Percentiles rank a stretch among this genome's conserved stretches.
Evolutionary conservation across 2,113 vertebrate genomes (phyloP).

Genomic region (Sinocyclocheilus anshuiensis): DNA sequence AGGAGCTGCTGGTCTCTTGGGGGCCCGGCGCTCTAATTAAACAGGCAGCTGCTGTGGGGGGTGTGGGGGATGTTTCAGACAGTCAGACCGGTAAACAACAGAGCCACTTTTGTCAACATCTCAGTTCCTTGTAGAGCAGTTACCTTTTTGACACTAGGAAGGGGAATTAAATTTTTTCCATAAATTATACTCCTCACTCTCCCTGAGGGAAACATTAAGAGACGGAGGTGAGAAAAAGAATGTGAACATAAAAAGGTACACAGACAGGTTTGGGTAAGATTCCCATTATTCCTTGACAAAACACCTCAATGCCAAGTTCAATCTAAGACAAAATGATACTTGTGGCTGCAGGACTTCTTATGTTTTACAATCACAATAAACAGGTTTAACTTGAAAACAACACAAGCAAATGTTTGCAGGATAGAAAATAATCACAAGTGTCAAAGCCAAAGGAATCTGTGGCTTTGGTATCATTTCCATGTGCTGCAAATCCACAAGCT

Average conservation of each 20-base stretch:
- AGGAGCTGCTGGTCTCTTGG: conserved; percentile 49
- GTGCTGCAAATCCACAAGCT: background rate
- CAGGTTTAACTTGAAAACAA: background rate
- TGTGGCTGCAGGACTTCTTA: background rate
- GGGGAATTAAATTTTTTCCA: conserved; percentile 36
- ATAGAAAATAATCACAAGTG: background rate
- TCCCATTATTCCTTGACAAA: background rate
- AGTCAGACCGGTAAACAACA: conserved; percentile 28
- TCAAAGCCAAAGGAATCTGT: background rate
- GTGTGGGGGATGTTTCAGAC: conserved; percentile 26
- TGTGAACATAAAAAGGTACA: background rate
- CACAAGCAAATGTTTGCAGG: background rate
- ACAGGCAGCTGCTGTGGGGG: conserved; percentile 53
- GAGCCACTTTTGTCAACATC: conserved; percentile 31
- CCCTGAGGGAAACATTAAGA: conserved; percentile 39
- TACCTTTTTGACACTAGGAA: conserved; percentile 51
- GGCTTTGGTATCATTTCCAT: background rate
- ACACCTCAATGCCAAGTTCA: background rate
- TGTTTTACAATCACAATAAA: background rate
- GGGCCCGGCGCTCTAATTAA: conserved; percentile 58
- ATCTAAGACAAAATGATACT: background rate
- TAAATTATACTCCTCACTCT: conserved; percentile 46
- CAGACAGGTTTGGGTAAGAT: background rate
- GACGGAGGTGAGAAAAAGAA: background rate
- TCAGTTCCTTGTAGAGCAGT: conserved; percentile 34